These are phyloP conservation scores for Crenuchus spilurus DNA, from an alignment of 2,797 vertebrate genomes.

Conservation along the genomic window DNA sequence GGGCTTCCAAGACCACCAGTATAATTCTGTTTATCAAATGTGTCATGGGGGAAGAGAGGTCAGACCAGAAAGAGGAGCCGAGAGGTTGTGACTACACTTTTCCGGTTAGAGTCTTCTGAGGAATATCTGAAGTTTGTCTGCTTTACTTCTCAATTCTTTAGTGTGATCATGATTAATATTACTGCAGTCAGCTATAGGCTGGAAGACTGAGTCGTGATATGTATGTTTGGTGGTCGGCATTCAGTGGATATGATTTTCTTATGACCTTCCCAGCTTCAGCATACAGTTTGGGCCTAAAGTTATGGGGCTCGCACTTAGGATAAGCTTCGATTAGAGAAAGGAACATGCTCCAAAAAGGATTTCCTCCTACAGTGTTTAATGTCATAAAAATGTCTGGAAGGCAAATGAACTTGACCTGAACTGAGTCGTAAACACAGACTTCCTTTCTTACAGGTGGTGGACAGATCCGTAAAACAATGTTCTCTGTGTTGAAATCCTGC, in stretches of 20 bases:
- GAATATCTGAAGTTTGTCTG: conserved; percentile 26
- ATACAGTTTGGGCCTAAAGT: too few relatives aligned
- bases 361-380: conserved; percentile 11
- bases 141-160: not conserved
- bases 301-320: too few relatives aligned
- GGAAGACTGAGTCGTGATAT: not conserved
- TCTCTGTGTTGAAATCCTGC: conserved; percentile 10
- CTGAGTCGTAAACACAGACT: conserved; percentile 21
- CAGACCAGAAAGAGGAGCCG: conserved; percentile 35
- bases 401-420: conserved; percentile 38
- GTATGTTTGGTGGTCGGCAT: not conserved
- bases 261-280: too few relatives aligned
- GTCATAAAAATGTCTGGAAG: conserved; percentile 21
- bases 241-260: too few relatives aligned
- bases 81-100: conserved; percentile 36
- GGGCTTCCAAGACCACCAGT: conserved; percentile 48
- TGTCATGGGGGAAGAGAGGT: conserved; percentile 33
- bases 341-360: not conserved
- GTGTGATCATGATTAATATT: conserved; percentile 27
- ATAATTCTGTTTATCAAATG: conserved; percentile 52
- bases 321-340: not conserved
- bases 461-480: conserved; percentile 19
- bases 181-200: conserved; percentile 41
- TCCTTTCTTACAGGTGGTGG: conserved; percentile 30
- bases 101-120: conserved; percentile 37